Evolutionary conservation across 2,888 invertebrate genomes (phyloP).

Genomic region (Diploptera punctata): DNA sequence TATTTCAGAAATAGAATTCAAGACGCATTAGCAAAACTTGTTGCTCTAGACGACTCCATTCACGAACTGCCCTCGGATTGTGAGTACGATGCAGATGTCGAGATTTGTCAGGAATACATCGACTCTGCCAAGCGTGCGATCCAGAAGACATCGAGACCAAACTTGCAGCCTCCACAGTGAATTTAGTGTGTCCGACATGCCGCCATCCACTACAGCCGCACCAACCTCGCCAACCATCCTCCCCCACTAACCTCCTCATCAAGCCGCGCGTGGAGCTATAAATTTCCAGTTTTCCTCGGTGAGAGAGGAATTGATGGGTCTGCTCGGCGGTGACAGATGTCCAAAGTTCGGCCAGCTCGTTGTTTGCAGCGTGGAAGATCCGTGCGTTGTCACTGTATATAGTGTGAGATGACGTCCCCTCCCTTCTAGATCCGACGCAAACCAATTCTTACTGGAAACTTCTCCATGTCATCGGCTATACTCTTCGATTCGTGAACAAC

Average conservation of each 20-base stretch:
- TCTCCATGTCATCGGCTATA: neutral
- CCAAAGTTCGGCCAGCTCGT: neutral
- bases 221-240: neutral
- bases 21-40: neutral
- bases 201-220: neutral
- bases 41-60: neutral
- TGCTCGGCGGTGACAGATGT: neutral
- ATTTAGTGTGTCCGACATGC: neutral
- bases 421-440: neutral
- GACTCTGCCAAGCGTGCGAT: neutral
- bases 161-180: neutral
- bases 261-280: neutral
- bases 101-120: neutral
- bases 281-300: neutral
- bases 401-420: neutral
- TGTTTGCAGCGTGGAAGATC: neutral
- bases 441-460: slow-evolving; percentile 12
- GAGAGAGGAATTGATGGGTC: slow-evolving; percentile 1
- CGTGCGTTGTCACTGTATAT: neutral
- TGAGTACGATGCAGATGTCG: neutral
- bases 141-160: neutral
- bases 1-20: neutral
- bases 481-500: neutral
- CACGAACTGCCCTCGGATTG: neutral
- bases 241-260: neutral